These are phyloP conservation scores for Acanthurus leucopareius DNA, from an alignment of 2,797 vertebrate genomes.

Conservation along the genomic window DNA sequence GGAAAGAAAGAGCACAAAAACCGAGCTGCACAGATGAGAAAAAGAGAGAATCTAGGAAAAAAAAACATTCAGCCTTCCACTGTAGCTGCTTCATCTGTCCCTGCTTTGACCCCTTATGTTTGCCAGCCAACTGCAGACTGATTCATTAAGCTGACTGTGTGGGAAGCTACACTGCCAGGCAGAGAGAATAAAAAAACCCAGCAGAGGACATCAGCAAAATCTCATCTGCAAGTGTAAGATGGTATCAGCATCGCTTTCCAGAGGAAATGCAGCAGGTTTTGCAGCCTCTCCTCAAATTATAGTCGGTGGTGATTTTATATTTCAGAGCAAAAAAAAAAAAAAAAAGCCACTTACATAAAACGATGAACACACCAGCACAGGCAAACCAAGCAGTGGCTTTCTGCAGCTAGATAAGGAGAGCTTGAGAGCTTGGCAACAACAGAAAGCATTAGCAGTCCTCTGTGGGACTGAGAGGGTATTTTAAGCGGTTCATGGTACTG, in stretches of 20 bases:
- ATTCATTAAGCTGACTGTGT: conserved; percentile 66
- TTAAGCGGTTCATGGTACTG: not conserved
- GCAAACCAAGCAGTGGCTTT: not conserved
- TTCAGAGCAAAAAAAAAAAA: conserved; percentile 13
- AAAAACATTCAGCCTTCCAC: conserved; percentile 18
- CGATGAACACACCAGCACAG: not conserved
- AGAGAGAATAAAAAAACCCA: conserved; percentile 44
- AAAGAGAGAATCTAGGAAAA: conserved; percentile 15
- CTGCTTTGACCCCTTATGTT: conserved; percentile 41
- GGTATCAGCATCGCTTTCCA: conserved; percentile 27
- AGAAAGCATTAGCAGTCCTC: conserved; percentile 7
- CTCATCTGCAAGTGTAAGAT: conserved; percentile 45
- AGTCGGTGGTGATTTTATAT: conserved; percentile 13
- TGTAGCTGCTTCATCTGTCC: conserved; percentile 37
- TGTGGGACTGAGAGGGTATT: not conserved
- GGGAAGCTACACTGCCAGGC: conserved; percentile 60
- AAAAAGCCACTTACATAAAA: not conserved
- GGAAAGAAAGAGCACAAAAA: not conserved
- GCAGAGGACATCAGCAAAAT: conserved; percentile 43
- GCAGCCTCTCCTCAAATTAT: conserved; percentile 15
- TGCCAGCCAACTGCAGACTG: conserved; percentile 51
- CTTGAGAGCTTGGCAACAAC: not conserved
- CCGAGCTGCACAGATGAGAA: not conserved
- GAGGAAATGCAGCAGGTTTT: conserved; percentile 7
- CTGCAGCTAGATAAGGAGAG: not conserved